A percentile compares a stretch with the other conserved stretches of the same genome.
These are phyloP conservation scores for Conomelus anceps DNA, from an alignment of 2,888 invertebrate species.

Conservation along the genomic window DNA sequence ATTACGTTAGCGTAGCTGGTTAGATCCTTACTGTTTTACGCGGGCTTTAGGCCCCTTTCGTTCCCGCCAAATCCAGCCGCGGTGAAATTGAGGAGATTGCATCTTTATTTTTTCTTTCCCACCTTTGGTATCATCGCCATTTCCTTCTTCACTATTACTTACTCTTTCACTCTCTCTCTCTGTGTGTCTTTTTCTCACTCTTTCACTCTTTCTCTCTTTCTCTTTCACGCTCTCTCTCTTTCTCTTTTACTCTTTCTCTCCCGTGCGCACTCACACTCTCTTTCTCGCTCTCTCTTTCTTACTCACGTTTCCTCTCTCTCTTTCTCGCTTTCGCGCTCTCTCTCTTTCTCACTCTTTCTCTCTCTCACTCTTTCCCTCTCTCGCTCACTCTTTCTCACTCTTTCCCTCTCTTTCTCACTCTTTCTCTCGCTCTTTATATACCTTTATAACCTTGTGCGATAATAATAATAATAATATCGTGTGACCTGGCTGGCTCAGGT, in stretches of 20 bases:
- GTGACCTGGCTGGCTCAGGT: no score
- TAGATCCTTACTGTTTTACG: neutral
- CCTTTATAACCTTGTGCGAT: no score
- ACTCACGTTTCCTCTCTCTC: neutral
- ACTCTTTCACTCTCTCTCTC: no score
- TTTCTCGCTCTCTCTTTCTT: neutral
- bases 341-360: no score
- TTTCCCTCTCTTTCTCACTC: no score
- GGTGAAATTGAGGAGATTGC: neutral
- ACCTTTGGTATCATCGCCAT: no score
- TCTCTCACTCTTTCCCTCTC: neutral
- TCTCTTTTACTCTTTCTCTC: neutral
- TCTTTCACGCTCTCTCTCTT: no score
- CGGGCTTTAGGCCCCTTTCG: neutral
- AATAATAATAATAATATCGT: no score
- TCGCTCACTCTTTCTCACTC: neutral
- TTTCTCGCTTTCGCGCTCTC: no score
- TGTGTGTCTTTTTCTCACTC: neutral
- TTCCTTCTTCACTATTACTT: neutral
- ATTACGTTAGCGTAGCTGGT: neutral
- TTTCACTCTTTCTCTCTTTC: neutral
- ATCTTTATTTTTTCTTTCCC: neutral
- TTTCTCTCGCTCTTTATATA: neutral
- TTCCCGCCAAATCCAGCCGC: neutral
- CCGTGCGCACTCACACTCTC: no score